A percentile compares a stretch with the other conserved stretches of the same genome.
Evolutionary conservation across 2,888 invertebrate genomes (phyloP).

Genomic region (Chalcosyrphus nemorum): DNA sequence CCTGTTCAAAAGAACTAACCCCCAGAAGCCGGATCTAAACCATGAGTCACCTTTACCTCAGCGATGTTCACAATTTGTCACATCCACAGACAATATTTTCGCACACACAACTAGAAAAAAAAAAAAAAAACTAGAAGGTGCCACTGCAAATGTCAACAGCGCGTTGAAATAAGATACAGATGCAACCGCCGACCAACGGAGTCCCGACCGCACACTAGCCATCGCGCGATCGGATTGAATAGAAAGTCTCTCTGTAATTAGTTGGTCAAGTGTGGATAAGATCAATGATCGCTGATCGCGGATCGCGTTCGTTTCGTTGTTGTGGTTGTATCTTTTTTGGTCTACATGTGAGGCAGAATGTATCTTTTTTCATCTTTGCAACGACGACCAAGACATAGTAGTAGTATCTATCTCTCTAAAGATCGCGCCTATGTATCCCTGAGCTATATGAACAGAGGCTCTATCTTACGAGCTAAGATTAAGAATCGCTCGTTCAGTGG

Average conservation of each 20-base stretch:
- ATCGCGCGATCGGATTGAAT: conserved; percentile 64
- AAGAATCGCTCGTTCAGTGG: conserved; percentile 23
- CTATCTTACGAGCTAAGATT: conserved; percentile 22
- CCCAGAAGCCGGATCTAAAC: conserved; percentile 41
- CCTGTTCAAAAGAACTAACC: not conserved
- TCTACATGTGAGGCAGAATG: conserved; percentile 37
- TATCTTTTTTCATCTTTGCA: conserved; percentile 57
- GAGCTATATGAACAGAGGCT: conserved; percentile 28
- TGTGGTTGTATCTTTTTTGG: conserved; percentile 9
- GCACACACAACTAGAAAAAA: conserved; percentile 13
- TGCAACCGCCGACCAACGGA: too few relatives aligned
- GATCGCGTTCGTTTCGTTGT: conserved; percentile 47
- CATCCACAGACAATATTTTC: not conserved
- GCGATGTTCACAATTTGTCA: conserved; percentile 57
- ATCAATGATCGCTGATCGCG: conserved; percentile 67
- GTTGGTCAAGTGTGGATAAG: conserved; percentile 73
- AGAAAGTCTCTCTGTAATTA: conserved; percentile 73
- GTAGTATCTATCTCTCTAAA: conserved; percentile 24
- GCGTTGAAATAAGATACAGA: conserved; percentile 65
- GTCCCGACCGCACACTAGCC: conserved; percentile 16
- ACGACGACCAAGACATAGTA: conserved; percentile 20
- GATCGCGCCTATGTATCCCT: conserved; percentile 8
- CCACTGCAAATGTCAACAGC: conserved; percentile 68
- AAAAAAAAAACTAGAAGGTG: conserved; percentile 56
- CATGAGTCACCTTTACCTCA: conserved; percentile 1